Base-by-base conservation (phyloP, 2,113 vertebrate species). In the Oncorhynchus mykiss region DNA sequence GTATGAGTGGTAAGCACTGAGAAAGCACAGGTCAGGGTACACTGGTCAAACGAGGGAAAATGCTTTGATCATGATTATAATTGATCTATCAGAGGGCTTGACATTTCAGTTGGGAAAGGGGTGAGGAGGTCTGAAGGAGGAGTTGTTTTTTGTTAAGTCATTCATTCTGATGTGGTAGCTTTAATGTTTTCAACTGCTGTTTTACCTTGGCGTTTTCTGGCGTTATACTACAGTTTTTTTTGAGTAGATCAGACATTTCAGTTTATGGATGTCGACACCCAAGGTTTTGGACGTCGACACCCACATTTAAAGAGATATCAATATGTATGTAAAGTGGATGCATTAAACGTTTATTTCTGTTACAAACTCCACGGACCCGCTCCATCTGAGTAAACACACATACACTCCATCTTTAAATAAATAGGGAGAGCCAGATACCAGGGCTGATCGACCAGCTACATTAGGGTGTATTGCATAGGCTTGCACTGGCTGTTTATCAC, bases 11-110 rank as follows among this genome's bases (percentile, higher is more conserved):
- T 80, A 68, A 82, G 57, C 34, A 69, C 54, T 65, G 27, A n/a
- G 29, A 70, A 78, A 80, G 9, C 6, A 69, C 79, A 69, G 78
- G 75, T 74, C 80, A 85, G 75, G 71, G 80, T 78, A 74, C 79
- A 80, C 16, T 5, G 45, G 13, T 11, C 29, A 66, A 31, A n/a
- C 25, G 24, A 84, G 75, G 84, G 78, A 80, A 81, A 18, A 85
- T 34, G 4, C 1, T 1, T 25, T 64, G 51, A 54, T 62, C 59
- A 62, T 22, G n/a, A 22, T 62, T 16, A 22, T 24, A 7, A n/a
- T 72, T 71, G 79, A 82, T 81, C 27, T 78, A 24, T 12, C 67
- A 59, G 6, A 65, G 34, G 65, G 57, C 3, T 9, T n/a, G 6
- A 71, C 20, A n/a, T 6, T 7, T n/a, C 29, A 48, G 3, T 7